Conservation (phyloP, 2,888 invertebrate genomes). For the Tenodera sinensis region DNA sequence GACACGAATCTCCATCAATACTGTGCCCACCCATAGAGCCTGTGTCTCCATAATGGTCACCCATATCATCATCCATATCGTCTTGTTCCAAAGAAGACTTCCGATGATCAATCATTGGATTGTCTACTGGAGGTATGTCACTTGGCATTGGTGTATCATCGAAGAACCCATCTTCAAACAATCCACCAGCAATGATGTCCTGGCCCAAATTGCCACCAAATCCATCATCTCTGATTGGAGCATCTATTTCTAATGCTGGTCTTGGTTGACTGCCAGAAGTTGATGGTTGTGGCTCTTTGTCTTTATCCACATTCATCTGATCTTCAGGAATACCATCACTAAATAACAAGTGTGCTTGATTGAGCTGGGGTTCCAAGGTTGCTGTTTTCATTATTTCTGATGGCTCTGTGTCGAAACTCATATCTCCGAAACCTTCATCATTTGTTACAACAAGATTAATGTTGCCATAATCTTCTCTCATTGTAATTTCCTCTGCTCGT, state of each 20-base stretch:
- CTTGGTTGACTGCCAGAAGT: conserved; percentile 47
- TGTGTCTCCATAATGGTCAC: conserved; percentile 75
- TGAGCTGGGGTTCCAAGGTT: conserved; percentile 63
- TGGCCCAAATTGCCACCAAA: conserved; percentile 80
- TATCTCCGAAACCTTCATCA: conserved; percentile 96
- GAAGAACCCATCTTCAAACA: conserved; percentile 88
- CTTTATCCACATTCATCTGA: conserved; percentile 56
- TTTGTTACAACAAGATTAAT: conserved; percentile 75
- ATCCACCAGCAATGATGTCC: conserved; percentile 80
- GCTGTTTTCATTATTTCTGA: conserved; percentile 81
- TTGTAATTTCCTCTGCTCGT: conserved; percentile 97
- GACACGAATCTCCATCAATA: conserved; percentile 56
- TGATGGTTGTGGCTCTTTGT: conserved; percentile 59
- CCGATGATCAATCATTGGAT: not conserved
- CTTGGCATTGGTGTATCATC: conserved; percentile 72
- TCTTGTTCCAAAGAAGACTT: conserved; percentile 44
- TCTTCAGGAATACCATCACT: conserved; percentile 62
- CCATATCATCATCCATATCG: conserved; percentile 72
- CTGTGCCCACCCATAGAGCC: conserved; percentile 52
- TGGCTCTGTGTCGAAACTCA: conserved; percentile 89
- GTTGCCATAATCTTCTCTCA: conserved; percentile 96
- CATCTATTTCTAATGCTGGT: conserved; percentile 62
- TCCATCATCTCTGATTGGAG: conserved; percentile 78
- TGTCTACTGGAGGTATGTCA: conserved; percentile 39
- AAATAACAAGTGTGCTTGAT: conserved; percentile 54